Percentiles rank a stretch among this genome's conserved stretches.
These are phyloP conservation scores for Mustela nigripes DNA, from an alignment of 2,113 vertebrate species.

Conservation along the genomic window DNA sequence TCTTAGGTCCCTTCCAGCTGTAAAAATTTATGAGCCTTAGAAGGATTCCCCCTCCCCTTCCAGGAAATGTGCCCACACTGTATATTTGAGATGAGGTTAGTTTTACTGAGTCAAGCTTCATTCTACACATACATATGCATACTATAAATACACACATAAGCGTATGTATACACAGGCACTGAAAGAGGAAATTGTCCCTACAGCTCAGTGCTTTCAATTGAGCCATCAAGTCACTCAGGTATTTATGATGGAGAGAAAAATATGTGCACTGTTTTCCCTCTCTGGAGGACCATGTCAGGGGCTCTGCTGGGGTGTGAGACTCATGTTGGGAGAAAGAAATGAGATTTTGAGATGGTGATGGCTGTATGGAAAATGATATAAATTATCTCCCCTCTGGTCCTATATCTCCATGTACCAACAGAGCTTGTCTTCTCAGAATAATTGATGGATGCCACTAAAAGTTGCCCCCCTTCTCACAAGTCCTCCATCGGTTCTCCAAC, in stretches of 20 bases:
- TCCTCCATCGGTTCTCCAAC: background rate
- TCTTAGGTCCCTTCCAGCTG: constrained; percentile 41
- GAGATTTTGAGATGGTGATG: background rate
- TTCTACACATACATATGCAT: background rate
- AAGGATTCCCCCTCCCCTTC: constrained; percentile 39
- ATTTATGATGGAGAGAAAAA: constrained; percentile 79
- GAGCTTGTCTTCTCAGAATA: background rate
- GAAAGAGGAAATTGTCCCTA: constrained; percentile 77
- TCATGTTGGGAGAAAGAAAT: background rate
- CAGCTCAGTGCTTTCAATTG: constrained; percentile 78
- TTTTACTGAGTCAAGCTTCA: constrained; percentile 54
- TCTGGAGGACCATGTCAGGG: constrained; percentile 42
- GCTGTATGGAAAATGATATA: background rate
- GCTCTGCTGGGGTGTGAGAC: background rate
- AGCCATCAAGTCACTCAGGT: constrained; percentile 77
- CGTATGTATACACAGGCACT: constrained; percentile 29
- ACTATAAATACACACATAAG: constrained; percentile 75
- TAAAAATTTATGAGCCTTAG: constrained; percentile 65
- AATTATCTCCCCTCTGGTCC: background rate
- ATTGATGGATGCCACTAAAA: background rate
- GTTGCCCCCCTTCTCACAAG: background rate
- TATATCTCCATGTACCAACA: background rate
- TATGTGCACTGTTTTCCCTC: constrained; percentile 66
- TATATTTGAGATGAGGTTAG: constrained; percentile 73
- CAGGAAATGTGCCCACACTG: constrained; percentile 67